A percentile compares a stretch with the other conserved stretches of the same genome.
These are phyloP conservation scores for Girardinichthys multiradiatus DNA, from an alignment of 2,113 vertebrate genomes.

Conservation along the genomic window DNA sequence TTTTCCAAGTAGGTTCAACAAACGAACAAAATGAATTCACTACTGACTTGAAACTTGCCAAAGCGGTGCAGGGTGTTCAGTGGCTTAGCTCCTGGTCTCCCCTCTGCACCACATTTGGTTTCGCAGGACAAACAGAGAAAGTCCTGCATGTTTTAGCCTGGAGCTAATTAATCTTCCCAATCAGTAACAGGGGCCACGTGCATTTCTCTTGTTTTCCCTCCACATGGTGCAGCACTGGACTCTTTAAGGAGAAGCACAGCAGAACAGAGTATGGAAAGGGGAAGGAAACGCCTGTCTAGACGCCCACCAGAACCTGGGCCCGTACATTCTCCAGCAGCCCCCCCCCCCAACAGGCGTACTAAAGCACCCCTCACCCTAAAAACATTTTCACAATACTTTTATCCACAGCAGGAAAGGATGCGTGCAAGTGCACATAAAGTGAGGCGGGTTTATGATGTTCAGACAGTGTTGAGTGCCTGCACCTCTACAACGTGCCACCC, in stretches of 20 bases:
- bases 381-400: slow-evolving; percentile 9
- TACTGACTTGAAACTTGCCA: not conserved
- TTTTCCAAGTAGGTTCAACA: not conserved
- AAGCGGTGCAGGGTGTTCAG: not conserved
- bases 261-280: slow-evolving; percentile 67
- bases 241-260: slow-evolving; percentile 80
- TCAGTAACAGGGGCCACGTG: slow-evolving; percentile 72
- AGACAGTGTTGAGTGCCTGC: slow-evolving; percentile 44
- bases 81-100: slow-evolving; percentile 8
- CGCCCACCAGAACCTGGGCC: slow-evolving; percentile 73
- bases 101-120: slow-evolving; percentile 27
- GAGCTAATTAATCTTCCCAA: slow-evolving; percentile 85
- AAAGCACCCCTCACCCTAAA: slow-evolving; percentile 52
- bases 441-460: slow-evolving; percentile 16
- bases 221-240: slow-evolving; percentile 53
- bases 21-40: not conserved
- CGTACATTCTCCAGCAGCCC: slow-evolving; percentile 79
- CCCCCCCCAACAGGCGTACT: slow-evolving; percentile 52
- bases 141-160: slow-evolving; percentile 37
- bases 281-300: slow-evolving; percentile 86
- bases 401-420: slow-evolving; percentile 5
- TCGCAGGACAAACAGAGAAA: slow-evolving; percentile 67
- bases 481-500: slow-evolving; percentile 37
- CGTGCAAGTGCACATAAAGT: slow-evolving; percentile 18
- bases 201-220: slow-evolving; percentile 80